Evolutionary conservation across 1,140 invertebrate genomes (phyloP).

Genomic region (Drosophila grimshawi): DNA sequence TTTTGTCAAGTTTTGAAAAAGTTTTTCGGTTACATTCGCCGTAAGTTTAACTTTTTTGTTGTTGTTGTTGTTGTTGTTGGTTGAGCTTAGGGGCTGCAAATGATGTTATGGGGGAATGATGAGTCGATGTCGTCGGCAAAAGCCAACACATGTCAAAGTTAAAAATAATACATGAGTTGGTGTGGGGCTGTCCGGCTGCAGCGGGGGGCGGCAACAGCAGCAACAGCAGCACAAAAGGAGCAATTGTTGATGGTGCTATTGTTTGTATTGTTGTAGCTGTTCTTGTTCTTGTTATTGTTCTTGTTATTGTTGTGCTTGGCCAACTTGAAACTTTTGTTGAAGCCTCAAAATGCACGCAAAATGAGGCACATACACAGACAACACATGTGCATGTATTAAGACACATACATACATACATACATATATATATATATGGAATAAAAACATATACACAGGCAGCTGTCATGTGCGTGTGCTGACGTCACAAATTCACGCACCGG

Average conservation of each 20-base stretch:
- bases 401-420: constrained; percentile 6
- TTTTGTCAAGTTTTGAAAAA: constrained; percentile 77
- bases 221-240: constrained; percentile 31
- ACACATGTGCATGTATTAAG: constrained; percentile 6
- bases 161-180: constrained; percentile 65
- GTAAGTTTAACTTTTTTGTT: constrained; percentile 48
- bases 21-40: constrained; percentile 55
- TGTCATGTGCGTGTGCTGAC: constrained; percentile 56
- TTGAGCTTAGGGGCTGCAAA: constrained; percentile 30
- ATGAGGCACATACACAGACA: constrained; percentile 17
- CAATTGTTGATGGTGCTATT: constrained; percentile 34
- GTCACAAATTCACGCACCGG: constrained; percentile 69
- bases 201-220: neutral
- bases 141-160: constrained; percentile 81
- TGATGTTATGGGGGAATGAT: constrained; percentile 59
- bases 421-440: neutral
- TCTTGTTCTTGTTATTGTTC: constrained; percentile 21
- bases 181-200: constrained; percentile 21
- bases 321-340: constrained; percentile 57
- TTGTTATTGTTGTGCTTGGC: constrained; percentile 32
- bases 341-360: constrained; percentile 58
- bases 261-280: constrained; percentile 8
- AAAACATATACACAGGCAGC: constrained; percentile 23
- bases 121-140: constrained; percentile 67
- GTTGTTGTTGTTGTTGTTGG: constrained; percentile 4